Evolutionary conservation across 1,140 invertebrate species (phyloP), one percentile per base, ranked within the genome.

Genomic region (Atta colombica): DNA sequence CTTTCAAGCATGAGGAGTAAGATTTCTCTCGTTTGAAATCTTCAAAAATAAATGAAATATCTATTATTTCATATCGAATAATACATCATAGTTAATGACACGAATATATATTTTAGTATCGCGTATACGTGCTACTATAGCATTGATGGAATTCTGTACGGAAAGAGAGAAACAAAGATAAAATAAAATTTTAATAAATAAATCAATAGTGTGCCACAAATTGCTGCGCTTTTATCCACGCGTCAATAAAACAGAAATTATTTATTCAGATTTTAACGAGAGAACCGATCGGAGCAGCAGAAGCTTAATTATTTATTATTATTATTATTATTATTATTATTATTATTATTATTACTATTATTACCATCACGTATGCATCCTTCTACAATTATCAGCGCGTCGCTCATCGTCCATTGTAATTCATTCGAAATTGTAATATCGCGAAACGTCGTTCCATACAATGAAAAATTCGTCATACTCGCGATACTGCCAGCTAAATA

Each of bases 221-320:
- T 84, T 74, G 14, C 49, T 7, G 28, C 7, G 25, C 39, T 74
- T 39, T 55, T 18, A 28, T 78, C 18, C 74, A 8, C 16, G 60
- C 60, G 28, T 39, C 18, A 65, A 77, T 77, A 53, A 80, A 77
- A 68, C 61, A 66, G 75, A 78, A 39, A 85, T 85, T 66, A 55
- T 77, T 51, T 85, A 65, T 77, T 45, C 72, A 3, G 31, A 49
- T 61, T 74, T 84, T 80, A 78, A 85, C 49, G 75, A 80, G 49
- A 66, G 21, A 49, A 25, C 60, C 25, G 28, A 68, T 66, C 61
- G 53, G 31, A 45, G 31, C 66, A 21, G 28, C 21, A 55, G n/a
- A 80, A 35, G 21, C 77, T 80, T 80, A 61, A 74, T 84, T 45
- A 49, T 82, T 49, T 45, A 49, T 74, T 31, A 49, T 61, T 45